phyloP scores from a whole-genome alignment of 64 coral and sea anemone species.

The Stichodactyla mertensii region DNA sequence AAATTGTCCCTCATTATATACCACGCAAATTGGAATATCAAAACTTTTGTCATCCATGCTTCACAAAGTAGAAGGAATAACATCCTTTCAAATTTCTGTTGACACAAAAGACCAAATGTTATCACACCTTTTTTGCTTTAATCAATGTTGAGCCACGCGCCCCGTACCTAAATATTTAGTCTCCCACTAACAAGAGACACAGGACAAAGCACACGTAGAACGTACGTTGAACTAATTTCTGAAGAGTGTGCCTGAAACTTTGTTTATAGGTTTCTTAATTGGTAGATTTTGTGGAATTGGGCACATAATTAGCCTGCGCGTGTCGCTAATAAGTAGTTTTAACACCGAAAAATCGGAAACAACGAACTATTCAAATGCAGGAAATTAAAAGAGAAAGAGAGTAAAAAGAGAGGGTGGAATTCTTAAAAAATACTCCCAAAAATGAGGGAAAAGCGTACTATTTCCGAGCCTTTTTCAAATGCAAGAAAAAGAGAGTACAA shows the following conservation, averaged over 20 bases:
- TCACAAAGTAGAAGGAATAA: not conserved
- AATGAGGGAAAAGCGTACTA: too few relatives aligned
- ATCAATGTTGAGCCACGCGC: constrained; percentile 4
- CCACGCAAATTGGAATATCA: too few relatives aligned
- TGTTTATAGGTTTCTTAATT: not conserved
- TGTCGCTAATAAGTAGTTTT: not conserved
- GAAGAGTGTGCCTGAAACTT: not conserved
- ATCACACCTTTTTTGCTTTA: not conserved
- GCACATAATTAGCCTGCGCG: not conserved
- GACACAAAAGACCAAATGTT: constrained; percentile 15
- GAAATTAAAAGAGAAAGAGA: too few relatives aligned
- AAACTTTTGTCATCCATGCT: too few relatives aligned
- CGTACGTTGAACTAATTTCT: constrained; percentile 1
- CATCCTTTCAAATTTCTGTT: not conserved
- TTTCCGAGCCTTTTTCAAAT: too few relatives aligned
- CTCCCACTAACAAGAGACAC: not conserved
- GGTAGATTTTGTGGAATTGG: not conserved
- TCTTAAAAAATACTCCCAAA: too few relatives aligned
- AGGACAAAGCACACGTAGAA: not conserved
- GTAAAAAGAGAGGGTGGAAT: too few relatives aligned
- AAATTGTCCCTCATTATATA: too few relatives aligned
- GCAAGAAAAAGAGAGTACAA: too few relatives aligned
- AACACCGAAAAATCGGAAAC: not conserved
- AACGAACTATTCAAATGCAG: not conserved
- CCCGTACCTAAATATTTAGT: constrained; percentile 1